A percentile compares a stretch with the other conserved stretches of the same genome.
Conservation (phyloP, 1,140 invertebrate genomes). For the Drosophila sucinea region DNA sequence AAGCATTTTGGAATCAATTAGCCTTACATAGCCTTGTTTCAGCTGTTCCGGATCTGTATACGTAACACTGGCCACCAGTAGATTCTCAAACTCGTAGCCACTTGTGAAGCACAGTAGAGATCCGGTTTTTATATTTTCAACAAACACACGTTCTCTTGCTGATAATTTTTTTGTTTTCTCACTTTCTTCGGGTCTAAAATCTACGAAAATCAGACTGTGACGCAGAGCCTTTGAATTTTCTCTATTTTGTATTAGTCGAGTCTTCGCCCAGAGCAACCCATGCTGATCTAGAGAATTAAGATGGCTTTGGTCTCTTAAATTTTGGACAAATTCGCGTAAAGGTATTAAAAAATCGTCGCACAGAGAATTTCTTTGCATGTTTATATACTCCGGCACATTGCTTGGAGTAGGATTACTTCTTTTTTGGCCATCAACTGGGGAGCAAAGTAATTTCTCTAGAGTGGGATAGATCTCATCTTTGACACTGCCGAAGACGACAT, state of each 20-base stretch:
- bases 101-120: constrained; percentile 89
- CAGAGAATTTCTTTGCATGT: constrained; percentile 90
- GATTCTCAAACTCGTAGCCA: constrained; percentile 86
- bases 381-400: constrained; percentile 87
- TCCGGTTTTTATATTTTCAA: constrained; percentile 86
- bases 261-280: constrained; percentile 73
- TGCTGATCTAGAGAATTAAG: constrained; percentile 54
- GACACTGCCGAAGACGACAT: constrained; percentile 1
- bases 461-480: constrained; percentile 69
- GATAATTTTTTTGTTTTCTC: background rate
- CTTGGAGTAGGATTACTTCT: background rate
- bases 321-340: constrained; percentile 82
- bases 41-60: constrained; percentile 84
- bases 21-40: constrained; percentile 84
- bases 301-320: constrained; percentile 63
- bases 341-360: constrained; percentile 89
- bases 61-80: constrained; percentile 87
- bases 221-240: constrained; percentile 48
- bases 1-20: background rate
- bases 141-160: constrained; percentile 49
- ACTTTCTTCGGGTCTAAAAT: constrained; percentile 7
- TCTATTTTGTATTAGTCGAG: constrained; percentile 58
- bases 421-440: background rate
- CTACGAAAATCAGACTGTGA: constrained; percentile 60
- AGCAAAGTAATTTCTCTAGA: constrained; percentile 44